A percentile compares a stretch with the other conserved stretches of the same genome.
phyloP scores from a whole-genome alignment of 2,113 vertebrate genomes.

The Oncorhynchus gorbuscha region DNA sequence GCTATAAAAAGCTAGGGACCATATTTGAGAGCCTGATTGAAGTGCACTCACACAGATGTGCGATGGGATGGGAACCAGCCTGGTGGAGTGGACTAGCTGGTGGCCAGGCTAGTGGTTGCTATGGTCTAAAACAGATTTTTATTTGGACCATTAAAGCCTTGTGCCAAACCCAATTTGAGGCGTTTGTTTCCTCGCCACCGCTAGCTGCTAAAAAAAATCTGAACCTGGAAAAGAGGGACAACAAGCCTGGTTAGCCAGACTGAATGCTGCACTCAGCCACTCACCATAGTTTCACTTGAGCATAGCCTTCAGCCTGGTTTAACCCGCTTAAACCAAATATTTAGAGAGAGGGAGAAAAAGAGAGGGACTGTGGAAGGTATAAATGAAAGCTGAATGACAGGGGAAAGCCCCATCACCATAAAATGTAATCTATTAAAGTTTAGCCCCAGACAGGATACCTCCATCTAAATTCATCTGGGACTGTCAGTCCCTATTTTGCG shows the following conservation, averaged over 20 bases:
- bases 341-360: conserved; percentile 9
- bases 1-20: conserved; percentile 23
- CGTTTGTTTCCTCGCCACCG: conserved; percentile 56
- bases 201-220: conserved; percentile 56
- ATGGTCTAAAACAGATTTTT: conserved; percentile 54
- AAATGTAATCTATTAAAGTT: conserved; percentile 72
- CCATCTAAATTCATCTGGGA: conserved; percentile 66
- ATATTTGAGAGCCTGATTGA: conserved; percentile 30
- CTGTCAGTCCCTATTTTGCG: conserved; percentile 50
- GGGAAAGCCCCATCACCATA: conserved; percentile 57
- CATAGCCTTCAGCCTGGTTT: too few relatives aligned
- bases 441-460: conserved; percentile 21
- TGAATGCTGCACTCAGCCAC: conserved; percentile 7
- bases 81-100: background rate
- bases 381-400: conserved; percentile 53
- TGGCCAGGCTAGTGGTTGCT: conserved; percentile 29
- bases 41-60: conserved; percentile 32
- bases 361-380: conserved; percentile 18
- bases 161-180: conserved; percentile 47
- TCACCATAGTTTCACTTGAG: too few relatives aligned
- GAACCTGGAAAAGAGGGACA: conserved; percentile 20
- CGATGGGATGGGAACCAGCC: conserved; percentile 25
- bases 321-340: background rate
- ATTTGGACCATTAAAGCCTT: conserved; percentile 58
- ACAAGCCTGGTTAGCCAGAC: conserved; percentile 21